Conservation (phyloP, 2,797 vertebrate genomes). For the Macrochelys suwanniensis region DNA sequence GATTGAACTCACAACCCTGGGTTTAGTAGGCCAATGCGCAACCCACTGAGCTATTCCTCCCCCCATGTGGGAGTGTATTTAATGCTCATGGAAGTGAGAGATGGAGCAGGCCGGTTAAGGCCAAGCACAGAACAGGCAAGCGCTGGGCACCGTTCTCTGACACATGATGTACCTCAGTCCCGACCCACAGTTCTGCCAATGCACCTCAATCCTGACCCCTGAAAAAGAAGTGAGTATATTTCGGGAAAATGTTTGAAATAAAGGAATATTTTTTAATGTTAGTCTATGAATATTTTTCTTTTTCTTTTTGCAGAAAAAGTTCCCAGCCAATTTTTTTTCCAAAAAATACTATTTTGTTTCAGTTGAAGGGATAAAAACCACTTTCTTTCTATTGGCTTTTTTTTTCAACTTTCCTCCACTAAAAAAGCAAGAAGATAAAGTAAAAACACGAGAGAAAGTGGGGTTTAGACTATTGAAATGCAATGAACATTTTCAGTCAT, state of each 20-base stretch:
- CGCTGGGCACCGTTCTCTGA: too few relatives aligned
- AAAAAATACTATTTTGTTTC: neutral
- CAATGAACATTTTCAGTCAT: neutral
- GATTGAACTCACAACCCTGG: too few relatives aligned
- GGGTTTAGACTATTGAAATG: neutral
- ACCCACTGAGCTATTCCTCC: too few relatives aligned
- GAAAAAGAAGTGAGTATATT: neutral
- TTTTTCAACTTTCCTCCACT: neutral
- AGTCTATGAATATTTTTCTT: neutral
- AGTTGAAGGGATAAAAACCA: neutral
- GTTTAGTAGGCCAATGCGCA: too few relatives aligned
- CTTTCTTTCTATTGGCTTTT: neutral
- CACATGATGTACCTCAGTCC: neutral
- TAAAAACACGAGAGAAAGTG: neutral
- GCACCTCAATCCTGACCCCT: neutral
- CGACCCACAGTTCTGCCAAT: neutral
- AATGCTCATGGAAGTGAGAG: neutral
- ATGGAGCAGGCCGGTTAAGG: neutral
- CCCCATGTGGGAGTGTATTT: neutral
- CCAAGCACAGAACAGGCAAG: neutral
- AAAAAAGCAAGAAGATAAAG: neutral
- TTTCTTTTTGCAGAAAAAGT: neutral
- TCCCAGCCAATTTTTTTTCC: neutral
- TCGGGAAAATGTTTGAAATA: neutral
- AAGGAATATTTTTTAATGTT: neutral